Conservation (phyloP, 2,113 vertebrate species). For the Syrrhaptes paradoxus region DNA sequence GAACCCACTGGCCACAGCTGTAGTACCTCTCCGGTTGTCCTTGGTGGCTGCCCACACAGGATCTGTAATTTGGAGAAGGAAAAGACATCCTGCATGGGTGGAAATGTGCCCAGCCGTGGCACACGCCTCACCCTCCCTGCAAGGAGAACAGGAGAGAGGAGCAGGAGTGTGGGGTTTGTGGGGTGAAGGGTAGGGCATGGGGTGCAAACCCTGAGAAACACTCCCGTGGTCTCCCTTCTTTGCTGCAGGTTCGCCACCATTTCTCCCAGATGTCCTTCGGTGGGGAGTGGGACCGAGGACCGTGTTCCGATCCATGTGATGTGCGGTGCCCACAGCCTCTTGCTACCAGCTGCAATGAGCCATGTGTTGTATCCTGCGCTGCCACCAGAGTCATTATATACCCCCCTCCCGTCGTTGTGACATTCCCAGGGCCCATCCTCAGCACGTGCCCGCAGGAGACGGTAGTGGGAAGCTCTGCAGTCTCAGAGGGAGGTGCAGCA, state of each 20-base stretch:
- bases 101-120: not conserved
- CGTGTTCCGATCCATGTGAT: fast-evolving
- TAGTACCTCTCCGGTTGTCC: not conserved
- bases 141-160: not conserved
- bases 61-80: not conserved
- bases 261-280: not conserved
- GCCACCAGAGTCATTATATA: slow-evolving; percentile 39
- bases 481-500: fast-evolving
- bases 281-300: fast-evolving
- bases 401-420: not conserved
- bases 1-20: not conserved
- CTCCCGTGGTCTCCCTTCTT: fast-evolving
- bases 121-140: fast-evolving
- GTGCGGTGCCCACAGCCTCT: not conserved
- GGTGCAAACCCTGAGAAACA: not conserved
- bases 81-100: not conserved
- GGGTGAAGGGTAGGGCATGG: fast-evolving
- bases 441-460: not conserved
- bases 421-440: slow-evolving; percentile 33
- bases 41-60: not conserved
- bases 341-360: not conserved
- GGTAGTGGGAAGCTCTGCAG: not conserved
- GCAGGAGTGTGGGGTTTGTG: not conserved
- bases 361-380: not conserved
- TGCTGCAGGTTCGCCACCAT: not conserved